Conservation (phyloP, 2,797 vertebrate genomes). For the Urophycis tenuis region DNA sequence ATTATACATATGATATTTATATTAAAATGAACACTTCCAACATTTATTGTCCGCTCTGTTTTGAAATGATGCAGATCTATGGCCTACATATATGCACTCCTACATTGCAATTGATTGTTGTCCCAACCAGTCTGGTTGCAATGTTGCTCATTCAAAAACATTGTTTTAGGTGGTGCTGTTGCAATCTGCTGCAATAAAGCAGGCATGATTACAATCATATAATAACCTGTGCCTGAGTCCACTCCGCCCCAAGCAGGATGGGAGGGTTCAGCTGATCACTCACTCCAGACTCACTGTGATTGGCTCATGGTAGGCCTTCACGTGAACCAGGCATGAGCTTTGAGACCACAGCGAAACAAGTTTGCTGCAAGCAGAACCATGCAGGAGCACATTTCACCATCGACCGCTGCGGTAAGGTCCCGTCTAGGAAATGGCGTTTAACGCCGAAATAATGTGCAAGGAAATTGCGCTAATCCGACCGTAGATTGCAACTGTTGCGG, state of each 20-base stretch:
- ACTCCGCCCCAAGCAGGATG: background rate
- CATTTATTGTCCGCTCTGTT: no score
- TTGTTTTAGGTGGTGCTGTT: background rate
- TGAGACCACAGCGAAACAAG: background rate
- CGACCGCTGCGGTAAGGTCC: background rate
- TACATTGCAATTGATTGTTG: no score
- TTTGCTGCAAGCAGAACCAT: background rate
- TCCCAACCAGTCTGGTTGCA: background rate
- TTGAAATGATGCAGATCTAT: no score
- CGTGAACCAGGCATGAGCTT: constrained; percentile 40
- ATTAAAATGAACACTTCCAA: no score
- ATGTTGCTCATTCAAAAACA: background rate
- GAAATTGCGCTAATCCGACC: background rate
- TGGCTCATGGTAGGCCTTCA: constrained; percentile 52
- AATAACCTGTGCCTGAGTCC: background rate
- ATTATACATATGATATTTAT: no score
- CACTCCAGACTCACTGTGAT: constrained; percentile 36
- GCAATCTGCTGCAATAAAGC: background rate
- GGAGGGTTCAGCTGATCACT: background rate
- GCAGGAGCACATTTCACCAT: background rate
- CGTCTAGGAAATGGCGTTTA: background rate
- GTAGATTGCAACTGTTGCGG: background rate
- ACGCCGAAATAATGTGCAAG: background rate
- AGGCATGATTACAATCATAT: background rate
- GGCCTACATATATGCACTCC: no score